These are phyloP conservation scores for Harpalus rufipes DNA, from an alignment of 2,888 invertebrate species.

Conservation along the genomic window DNA sequence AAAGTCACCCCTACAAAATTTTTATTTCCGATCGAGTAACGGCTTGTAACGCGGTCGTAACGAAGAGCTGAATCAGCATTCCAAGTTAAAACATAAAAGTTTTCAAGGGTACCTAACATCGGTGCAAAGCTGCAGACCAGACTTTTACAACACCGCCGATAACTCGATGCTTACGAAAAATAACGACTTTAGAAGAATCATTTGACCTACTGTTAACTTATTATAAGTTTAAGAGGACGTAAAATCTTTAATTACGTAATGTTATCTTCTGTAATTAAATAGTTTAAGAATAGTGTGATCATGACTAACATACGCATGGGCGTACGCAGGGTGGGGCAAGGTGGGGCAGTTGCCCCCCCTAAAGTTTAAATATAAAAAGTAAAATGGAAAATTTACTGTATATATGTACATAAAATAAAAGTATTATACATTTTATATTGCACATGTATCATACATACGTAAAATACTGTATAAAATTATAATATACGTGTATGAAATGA, in stretches of 20 bases:
- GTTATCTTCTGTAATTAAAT: background rate
- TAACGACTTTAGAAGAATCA: background rate
- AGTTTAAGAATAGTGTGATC: background rate
- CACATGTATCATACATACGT: too few species aligned
- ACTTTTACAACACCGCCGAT: background rate
- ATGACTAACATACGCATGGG: background rate
- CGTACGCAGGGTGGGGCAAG: too few species aligned
- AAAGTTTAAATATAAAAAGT: too few species aligned
- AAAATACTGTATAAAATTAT: too few species aligned
- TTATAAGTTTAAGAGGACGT: background rate
- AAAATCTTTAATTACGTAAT: background rate
- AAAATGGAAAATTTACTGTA: too few species aligned
- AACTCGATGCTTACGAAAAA: background rate
- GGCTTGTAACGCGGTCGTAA: constrained; percentile 1
- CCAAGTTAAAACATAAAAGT: background rate
- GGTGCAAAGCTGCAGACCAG: background rate
- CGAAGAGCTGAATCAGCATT: constrained; percentile 1
- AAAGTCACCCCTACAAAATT: background rate
- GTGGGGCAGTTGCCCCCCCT: too few species aligned
- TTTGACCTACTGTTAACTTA: background rate
- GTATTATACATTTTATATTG: too few species aligned
- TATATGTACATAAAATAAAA: too few species aligned
- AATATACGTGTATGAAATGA: too few species aligned
- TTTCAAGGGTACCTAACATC: background rate
- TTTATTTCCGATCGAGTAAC: background rate